Percentiles rank a stretch among this genome's conserved stretches.
Conservation (phyloP, 2,113 vertebrate genomes). For the Ancistrus triradiatus region DNA sequence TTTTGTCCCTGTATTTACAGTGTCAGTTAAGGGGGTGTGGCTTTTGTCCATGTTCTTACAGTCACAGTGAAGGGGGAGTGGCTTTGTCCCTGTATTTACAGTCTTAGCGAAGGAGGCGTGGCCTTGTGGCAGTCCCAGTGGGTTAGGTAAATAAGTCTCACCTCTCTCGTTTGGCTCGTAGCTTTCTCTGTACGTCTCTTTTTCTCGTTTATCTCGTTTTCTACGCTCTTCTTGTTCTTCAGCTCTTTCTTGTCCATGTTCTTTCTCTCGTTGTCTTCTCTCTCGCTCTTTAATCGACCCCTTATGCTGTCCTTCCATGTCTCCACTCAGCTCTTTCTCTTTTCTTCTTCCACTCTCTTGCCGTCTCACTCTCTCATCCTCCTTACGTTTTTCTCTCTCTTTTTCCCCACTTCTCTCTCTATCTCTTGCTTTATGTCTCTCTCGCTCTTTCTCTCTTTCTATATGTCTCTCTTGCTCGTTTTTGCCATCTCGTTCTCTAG, state of each 20-base stretch:
- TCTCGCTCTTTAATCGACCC: conserved; percentile 34
- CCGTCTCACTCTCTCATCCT: background rate
- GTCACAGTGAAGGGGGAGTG: background rate
- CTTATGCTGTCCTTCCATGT: conserved; percentile 35
- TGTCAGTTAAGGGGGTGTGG: background rate
- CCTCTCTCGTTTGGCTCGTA: conserved; percentile 54
- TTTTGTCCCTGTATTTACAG: background rate
- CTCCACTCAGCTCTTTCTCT: conserved; percentile 25
- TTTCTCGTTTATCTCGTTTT: conserved; percentile 31
- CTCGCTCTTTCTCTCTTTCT: conserved; percentile 46
- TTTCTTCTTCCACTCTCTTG: background rate
- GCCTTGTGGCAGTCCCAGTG: too few relatives aligned
- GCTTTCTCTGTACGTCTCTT: conserved; percentile 46
- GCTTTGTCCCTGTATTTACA: background rate
- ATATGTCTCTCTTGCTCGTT: conserved; percentile 34
- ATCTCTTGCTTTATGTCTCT: conserved; percentile 46
- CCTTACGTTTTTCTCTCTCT: background rate
- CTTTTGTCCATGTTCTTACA: background rate
- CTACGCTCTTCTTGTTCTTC: conserved; percentile 21
- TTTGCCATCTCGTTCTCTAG: background rate
- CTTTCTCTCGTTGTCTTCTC: conserved; percentile 37
- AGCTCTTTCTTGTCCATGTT: background rate
- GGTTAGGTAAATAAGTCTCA: conserved; percentile 15
- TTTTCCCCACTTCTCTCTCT: background rate
- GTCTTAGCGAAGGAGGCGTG: background rate